Percentiles rank a stretch among this genome's conserved stretches.
Conservation (phyloP, 2,113 vertebrate species). For the Cephalopholis sonnerati region DNA sequence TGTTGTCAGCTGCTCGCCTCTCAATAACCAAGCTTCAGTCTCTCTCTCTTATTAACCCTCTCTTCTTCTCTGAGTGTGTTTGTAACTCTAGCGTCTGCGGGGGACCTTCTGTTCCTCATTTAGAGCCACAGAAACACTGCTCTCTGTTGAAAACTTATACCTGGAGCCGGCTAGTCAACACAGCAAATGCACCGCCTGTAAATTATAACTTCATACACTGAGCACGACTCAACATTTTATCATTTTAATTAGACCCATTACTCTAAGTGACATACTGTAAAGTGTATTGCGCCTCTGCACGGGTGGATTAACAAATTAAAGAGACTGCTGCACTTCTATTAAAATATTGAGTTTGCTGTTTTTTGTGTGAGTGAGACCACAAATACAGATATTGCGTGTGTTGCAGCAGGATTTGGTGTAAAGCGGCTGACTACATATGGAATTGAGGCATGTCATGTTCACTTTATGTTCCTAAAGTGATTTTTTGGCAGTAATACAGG, state of each 20-base stretch:
- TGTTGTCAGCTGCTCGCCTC: constrained; percentile 9
- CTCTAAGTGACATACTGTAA: constrained; percentile 20
- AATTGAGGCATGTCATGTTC: background rate
- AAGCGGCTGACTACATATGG: background rate
- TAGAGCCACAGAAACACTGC: constrained; percentile 24
- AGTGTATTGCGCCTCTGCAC: constrained; percentile 27
- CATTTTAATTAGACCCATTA: constrained; percentile 44
- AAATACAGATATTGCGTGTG: background rate
- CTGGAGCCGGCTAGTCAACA: constrained; percentile 23
- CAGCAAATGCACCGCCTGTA: constrained; percentile 32
- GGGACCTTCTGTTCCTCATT: constrained; percentile 68
- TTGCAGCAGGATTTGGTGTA: background rate
- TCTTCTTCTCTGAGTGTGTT: background rate
- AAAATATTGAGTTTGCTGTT: constrained; percentile 11
- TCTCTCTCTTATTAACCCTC: constrained; percentile 16
- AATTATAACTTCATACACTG: constrained; percentile 33
- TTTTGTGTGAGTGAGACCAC: background rate
- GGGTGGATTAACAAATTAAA: constrained; percentile 31
- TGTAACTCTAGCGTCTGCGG: constrained; percentile 33
- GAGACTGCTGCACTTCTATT: constrained; percentile 43
- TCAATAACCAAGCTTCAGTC: constrained; percentile 3
- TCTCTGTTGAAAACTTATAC: constrained; percentile 41
- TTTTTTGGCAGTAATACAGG: background rate
- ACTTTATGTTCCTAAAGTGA: background rate
- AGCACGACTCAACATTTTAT: constrained; percentile 20